phyloP scores from a whole-genome alignment of 2,797 vertebrate genomes.

The Mus caroli region DNA sequence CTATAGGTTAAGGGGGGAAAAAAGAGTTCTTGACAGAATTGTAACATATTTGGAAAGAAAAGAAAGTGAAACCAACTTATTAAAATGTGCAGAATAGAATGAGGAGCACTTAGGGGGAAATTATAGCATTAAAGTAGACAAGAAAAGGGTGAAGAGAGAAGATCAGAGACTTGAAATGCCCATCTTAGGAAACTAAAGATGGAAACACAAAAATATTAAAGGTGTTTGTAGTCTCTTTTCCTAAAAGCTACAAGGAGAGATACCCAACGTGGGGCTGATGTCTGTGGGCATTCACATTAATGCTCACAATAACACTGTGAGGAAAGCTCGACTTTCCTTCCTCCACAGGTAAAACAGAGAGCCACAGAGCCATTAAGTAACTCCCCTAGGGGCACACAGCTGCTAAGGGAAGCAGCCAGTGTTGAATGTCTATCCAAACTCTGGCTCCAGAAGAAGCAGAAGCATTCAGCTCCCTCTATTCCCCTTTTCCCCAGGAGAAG shows the following conservation, averaged over 20 bases:
- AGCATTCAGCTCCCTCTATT: neutral
- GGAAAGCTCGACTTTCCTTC: neutral
- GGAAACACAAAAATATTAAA: conserved; percentile 21
- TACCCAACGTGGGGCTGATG: neutral
- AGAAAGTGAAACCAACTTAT: conserved; percentile 31
- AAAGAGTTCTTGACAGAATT: conserved; percentile 31
- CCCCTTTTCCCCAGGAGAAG: neutral
- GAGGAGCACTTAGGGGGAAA: conserved; percentile 13
- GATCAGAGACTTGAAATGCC: neutral
- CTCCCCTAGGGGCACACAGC: neutral
- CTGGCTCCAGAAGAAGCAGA: conserved; percentile 36
- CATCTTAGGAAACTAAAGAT: conserved; percentile 10
- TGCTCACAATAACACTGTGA: neutral
- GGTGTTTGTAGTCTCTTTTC: neutral
- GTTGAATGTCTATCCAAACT: neutral
- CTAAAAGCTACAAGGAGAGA: neutral
- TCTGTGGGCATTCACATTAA: neutral
- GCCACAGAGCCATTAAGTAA: neutral
- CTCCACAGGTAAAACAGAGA: neutral
- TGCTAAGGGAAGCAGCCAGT: neutral
- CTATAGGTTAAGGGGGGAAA: neutral
- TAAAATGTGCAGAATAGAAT: conserved; percentile 12
- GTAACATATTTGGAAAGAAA: conserved; percentile 38
- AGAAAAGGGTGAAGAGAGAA: conserved; percentile 4
- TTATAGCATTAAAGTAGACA: neutral